Evolutionary conservation across 1,140 invertebrate species (phyloP), one percentile per base, ranked within the genome.

Genomic region (Phymorhynchus buccinoides): DNA sequence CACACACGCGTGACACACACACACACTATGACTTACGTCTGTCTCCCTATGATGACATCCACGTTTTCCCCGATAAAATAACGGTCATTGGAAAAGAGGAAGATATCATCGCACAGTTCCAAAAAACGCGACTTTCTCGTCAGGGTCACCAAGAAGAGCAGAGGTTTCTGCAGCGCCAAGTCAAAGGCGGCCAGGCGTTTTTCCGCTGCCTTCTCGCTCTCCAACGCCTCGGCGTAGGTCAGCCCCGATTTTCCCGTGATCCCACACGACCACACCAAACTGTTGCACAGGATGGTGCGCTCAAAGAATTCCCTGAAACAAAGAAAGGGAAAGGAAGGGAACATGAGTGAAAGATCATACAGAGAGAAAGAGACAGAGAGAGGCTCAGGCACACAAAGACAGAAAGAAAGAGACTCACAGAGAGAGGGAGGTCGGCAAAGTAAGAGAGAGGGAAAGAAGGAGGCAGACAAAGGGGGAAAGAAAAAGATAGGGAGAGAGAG

Each of bases 231-330:
- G 91, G 96, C 95, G 91, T 96, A 99, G 16, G 98, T 99, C 87
- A 99, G 94, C 91, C 96, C 96, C 41, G 96, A 95, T 93, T 96
- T 96, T 16, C 98, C 98, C 42, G 98, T 99, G 89, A 98, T 95
- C 87, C 97, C 95, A 94, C 98, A 99, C 80, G 97, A 96, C 98
- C 98, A 99, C 68, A 99, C 96, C 90, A 99, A 95, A 0, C 97
- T 98, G 93, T 98, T 99, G 91, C 98, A 98, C 62, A 98, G 94
- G 92, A 99, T 98, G 85, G 98, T 96, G 90, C 98, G 95, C 89
- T 98, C 97, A 93, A 98, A 99, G 93, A 97, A 99, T 91, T 98
- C 96, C 93, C 98, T 99, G 94, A 84, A 95, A 96, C 41, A 62
- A 62, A 62, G 91, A 90, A 86, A n/a, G n/a, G n/a, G n/a, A n/a